Evolutionary conservation across 2,797 vertebrate species (phyloP).

Genomic region (Artibeus lituratus): DNA sequence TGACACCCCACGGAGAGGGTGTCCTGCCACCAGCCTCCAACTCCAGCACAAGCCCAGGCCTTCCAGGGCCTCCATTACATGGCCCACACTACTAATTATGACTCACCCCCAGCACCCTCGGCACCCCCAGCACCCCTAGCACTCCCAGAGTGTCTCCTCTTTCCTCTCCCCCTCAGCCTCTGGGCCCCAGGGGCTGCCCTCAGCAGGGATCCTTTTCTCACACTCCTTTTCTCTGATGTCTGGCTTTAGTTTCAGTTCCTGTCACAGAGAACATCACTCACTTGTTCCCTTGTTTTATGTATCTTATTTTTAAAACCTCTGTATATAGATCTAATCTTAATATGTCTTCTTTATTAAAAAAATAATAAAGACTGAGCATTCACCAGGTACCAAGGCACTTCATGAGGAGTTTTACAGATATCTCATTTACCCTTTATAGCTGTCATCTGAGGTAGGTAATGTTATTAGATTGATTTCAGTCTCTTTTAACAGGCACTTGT

Average conservation of each 20-base stretch:
- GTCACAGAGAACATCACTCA: rapidly evolving
- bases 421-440: neutral
- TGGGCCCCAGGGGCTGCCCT: neutral
- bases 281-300: neutral
- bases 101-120: neutral
- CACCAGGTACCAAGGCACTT: neutral
- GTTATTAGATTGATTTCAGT: neutral
- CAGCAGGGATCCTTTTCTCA: neutral
- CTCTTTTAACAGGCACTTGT: neutral
- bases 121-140: too few species aligned
- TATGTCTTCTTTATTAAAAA: neutral
- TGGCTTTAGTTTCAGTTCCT: neutral
- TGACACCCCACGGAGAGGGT: rapidly evolving
- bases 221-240: neutral
- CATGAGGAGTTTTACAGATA: neutral
- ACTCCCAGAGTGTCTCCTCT: neutral
- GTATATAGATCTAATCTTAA: neutral
- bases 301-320: neutral
- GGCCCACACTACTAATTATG: neutral
- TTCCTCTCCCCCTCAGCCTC: neutral
- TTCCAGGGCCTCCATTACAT: rapidly evolving
- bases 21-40: too few species aligned
- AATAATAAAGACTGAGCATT: neutral
- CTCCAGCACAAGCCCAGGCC: neutral
- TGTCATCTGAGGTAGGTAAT: neutral